Evolutionary conservation across 2,888 invertebrate species (phyloP).

Genomic region (Nemurella pictetii): DNA sequence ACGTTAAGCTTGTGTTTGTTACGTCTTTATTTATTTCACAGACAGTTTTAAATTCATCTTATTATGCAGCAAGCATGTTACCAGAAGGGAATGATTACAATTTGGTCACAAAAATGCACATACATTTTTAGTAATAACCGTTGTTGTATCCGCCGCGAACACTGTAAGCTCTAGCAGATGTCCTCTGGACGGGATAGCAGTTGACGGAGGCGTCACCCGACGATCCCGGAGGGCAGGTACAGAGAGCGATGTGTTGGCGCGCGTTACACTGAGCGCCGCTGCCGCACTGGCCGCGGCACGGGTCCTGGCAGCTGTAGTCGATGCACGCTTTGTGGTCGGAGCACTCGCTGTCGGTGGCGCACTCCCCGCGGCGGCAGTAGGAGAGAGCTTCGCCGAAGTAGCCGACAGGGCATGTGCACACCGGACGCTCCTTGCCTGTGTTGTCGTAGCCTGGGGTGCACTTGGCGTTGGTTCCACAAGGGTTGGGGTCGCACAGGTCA

Average conservation of each 20-base stretch:
- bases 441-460: conserved; percentile 85
- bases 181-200: conserved; percentile 41
- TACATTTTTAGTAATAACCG: conserved; percentile 1
- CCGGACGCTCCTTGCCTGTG: conserved; percentile 78
- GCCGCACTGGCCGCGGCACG: conserved; percentile 45
- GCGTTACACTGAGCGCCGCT: conserved; percentile 44
- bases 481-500: conserved; percentile 83
- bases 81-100: background rate
- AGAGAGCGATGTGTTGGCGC: conserved; percentile 41
- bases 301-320: conserved; percentile 64
- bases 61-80: background rate
- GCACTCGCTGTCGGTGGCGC: conserved; percentile 75
- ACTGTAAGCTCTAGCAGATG: conserved; percentile 15
- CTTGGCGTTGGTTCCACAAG: conserved; percentile 77
- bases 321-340: conserved; percentile 75
- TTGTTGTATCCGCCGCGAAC: conserved; percentile 9
- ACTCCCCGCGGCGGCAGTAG: conserved; percentile 77
- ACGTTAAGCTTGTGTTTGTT: background rate
- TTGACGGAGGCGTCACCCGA: conserved; percentile 45
- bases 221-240: conserved; percentile 43
- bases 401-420: conserved; percentile 80
- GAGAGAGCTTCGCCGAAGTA: conserved; percentile 76
- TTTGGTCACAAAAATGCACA: background rate
- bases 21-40: background rate
- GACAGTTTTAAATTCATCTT: background rate